Percentiles rank a stretch among this genome's conserved stretches.
Conservation (phyloP, 2,113 vertebrate species). For the Syngnathoides biaculeatus region DNA sequence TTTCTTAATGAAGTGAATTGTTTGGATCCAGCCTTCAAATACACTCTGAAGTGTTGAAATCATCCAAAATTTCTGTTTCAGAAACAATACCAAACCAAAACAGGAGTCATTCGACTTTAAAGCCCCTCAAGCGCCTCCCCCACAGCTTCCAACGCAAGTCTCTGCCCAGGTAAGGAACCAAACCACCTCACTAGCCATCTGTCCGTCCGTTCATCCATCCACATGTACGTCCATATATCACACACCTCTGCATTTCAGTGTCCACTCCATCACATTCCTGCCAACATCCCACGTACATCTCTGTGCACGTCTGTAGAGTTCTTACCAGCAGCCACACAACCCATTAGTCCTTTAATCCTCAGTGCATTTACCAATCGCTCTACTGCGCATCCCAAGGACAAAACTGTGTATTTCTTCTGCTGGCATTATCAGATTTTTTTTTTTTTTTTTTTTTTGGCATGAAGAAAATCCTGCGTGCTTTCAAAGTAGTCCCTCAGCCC, state of each 20-base stretch:
- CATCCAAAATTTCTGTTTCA: constrained; percentile 55
- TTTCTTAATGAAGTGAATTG: not conserved
- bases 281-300: constrained; percentile 20
- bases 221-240: not conserved
- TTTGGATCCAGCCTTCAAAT: constrained; percentile 36
- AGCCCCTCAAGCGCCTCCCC: constrained; percentile 75
- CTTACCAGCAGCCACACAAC: constrained; percentile 9
- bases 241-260: constrained; percentile 1
- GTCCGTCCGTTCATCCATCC: constrained; percentile 4
- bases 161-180: constrained; percentile 65
- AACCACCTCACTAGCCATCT: constrained; percentile 4
- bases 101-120: constrained; percentile 92
- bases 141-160: constrained; percentile 63
- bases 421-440: constrained; percentile 26
- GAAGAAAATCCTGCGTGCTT: constrained; percentile 46
- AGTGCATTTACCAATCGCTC: constrained; percentile 9
- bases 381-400: constrained; percentile 45
- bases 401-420: constrained; percentile 32
- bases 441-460: constrained; percentile 13
- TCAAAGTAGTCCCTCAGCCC: constrained; percentile 47
- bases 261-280: constrained; percentile 8
- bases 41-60: constrained; percentile 6
- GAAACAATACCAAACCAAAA: constrained; percentile 97
- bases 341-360: constrained; percentile 21
- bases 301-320: constrained; percentile 17